Percentiles rank a stretch among this genome's conserved stretches.
Evolutionary conservation across 2,888 invertebrate genomes (phyloP).

Genomic region (Diachrysia chrysitis): DNA sequence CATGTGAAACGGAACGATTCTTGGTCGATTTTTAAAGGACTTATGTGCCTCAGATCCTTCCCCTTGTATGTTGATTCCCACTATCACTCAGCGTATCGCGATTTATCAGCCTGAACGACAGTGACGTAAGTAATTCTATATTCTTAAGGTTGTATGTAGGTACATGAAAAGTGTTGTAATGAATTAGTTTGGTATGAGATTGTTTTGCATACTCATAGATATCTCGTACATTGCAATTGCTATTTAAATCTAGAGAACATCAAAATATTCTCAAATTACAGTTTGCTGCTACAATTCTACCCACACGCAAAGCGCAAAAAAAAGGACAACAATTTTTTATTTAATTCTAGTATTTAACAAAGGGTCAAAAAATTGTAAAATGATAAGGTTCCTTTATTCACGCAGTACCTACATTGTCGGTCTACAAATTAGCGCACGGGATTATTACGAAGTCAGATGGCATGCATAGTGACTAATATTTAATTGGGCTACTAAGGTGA

Average conservation of each 20-base stretch:
- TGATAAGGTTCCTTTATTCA: background rate
- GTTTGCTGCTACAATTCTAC: background rate
- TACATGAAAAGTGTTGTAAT: no score
- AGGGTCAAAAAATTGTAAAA: background rate
- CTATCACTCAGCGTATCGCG: background rate
- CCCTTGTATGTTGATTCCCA: background rate
- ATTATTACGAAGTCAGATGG: constrained; percentile 41
- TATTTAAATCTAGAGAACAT: background rate
- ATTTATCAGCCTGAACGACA: background rate
- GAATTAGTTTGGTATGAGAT: background rate
- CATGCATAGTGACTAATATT: constrained; percentile 49
- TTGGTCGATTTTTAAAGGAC: constrained; percentile 16
- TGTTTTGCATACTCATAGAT: background rate
- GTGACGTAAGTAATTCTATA: background rate
- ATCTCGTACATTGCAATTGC: background rate
- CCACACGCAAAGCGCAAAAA: no score
- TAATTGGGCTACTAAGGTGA: constrained; percentile 47
- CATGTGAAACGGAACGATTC: constrained; percentile 28
- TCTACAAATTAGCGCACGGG: constrained; percentile 32
- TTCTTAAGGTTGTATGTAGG: background rate
- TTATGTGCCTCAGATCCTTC: background rate
- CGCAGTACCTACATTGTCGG: constrained; percentile 5
- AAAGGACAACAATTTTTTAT: no score
- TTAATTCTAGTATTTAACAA: background rate
- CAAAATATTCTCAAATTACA: background rate